Percentiles rank a stretch among this genome's conserved stretches.
phyloP scores from a whole-genome alignment of 2,888 invertebrate species.

The Lottia scabra region DNA sequence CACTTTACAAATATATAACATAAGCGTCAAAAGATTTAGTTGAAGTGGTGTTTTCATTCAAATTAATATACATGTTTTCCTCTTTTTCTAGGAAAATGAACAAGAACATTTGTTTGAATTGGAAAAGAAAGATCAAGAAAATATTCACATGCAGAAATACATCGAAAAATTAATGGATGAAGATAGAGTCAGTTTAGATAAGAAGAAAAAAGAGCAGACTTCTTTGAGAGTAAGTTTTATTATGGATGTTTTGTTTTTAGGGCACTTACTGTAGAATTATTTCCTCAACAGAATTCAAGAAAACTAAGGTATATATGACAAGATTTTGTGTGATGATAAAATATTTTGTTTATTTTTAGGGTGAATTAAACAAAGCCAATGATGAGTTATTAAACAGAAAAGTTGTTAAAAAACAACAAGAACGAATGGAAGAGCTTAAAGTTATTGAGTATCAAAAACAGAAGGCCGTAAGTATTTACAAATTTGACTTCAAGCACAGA shows the following conservation, averaged over 20 bases:
- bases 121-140: slow-evolving; percentile 69
- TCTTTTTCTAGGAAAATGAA: slow-evolving; percentile 57
- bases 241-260: too few species aligned
- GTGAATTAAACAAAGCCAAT: slow-evolving; percentile 67
- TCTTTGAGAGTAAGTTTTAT: slow-evolving; percentile 45
- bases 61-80: too few species aligned
- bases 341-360: slow-evolving; percentile 38
- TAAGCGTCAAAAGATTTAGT: too few species aligned
- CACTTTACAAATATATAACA: too few species aligned
- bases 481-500: too few species aligned
- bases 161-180: slow-evolving; percentile 68
- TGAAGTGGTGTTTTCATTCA: too few species aligned
- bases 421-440: slow-evolving; percentile 64
- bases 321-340: not conserved
- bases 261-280: too few species aligned
- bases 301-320: not conserved
- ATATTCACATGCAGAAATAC: slow-evolving; percentile 67
- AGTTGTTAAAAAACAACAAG: slow-evolving; percentile 61
- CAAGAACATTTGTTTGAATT: slow-evolving; percentile 63
- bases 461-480: slow-evolving; percentile 65
- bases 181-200: slow-evolving; percentile 58
- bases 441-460: slow-evolving; percentile 67
- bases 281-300: not conserved
- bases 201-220: slow-evolving; percentile 58
- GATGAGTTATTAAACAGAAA: slow-evolving; percentile 64